Base-by-base conservation (phyloP, 30 jellyfish, hydroid and myxozoan species). In the Nemopilema nomurai region DNA sequence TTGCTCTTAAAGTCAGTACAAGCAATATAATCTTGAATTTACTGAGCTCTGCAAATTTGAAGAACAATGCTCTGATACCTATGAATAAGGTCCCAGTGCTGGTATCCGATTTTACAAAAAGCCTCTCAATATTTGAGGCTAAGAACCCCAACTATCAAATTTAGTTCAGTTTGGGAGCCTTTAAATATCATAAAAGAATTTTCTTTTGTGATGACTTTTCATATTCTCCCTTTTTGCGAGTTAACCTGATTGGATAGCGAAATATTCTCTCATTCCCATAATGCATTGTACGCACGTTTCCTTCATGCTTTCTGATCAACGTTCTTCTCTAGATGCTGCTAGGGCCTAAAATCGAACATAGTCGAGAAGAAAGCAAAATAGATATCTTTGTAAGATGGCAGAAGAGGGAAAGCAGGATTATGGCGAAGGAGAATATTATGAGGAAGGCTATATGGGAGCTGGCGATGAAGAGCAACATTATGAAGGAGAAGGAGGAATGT, bases 391-490 rank as follows among this genome's bases (percentile, higher is more conserved):
- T 1, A 62, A 23, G 0, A 84, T 84, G 93, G 93, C 93, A 28
- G 93, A 84, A n/a, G 81, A 79, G 65, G 31, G 18, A 21, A 79
- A 49, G 67, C 93, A 84, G 51, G 93, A 84, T 6, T 84, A 84
- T 62, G 91, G 74, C 32, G 91, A 83, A 26, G 93, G 87, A 13
- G 85, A 73, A 49, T 84, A 84, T 66, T 84, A 84, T 65, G 93
- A 84, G 41, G 93, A 65, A 29, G 79, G 84, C 29, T 73, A 74
- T 24, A 81, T 29, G 49, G 93, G 93, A 28, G 50, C 65, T 32
- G 93, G 87, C 20, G 93, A 84, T 13, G 87, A 51, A 65, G 73
- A 28, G 68, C 80, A 79, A 63, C 87, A 83, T 32, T 63, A 62
- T n/a, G 74, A 31, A 8, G 92, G 74, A 33, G 79, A 62, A 1